Conservation (phyloP, 2,113 vertebrate genomes). For the Dipodomys ordii region DNA sequence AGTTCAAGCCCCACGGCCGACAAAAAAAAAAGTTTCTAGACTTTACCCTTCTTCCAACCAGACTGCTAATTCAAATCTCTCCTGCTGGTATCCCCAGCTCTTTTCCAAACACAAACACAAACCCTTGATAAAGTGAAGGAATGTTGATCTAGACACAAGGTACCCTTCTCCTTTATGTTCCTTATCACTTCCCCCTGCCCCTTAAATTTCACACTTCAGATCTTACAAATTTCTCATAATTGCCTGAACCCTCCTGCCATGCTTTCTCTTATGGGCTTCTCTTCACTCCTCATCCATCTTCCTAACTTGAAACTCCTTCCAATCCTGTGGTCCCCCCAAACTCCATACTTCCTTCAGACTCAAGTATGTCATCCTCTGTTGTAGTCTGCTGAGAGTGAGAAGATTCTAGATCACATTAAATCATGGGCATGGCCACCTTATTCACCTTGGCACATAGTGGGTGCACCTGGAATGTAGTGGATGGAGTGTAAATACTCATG, state of each 20-base stretch:
- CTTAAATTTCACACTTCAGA: not conserved
- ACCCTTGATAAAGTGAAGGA: not conserved
- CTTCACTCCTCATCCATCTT: not conserved
- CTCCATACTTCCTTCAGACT: not conserved
- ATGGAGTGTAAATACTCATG: not conserved
- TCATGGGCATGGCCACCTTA: rapidly evolving
- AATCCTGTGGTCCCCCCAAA: not conserved
- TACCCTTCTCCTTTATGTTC: too few relatives aligned
- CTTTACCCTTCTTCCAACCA: not conserved
- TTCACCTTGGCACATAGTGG: not conserved
- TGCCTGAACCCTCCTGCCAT: not conserved
- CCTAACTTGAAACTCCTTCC: not conserved
- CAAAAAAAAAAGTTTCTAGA: not conserved
- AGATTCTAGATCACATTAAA: rapidly evolving
- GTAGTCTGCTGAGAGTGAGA: not conserved
- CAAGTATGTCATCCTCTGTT: not conserved
- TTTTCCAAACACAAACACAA: not conserved
- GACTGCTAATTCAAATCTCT: not conserved
- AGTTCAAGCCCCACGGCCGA: too few relatives aligned
- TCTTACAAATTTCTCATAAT: not conserved
- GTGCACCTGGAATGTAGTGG: not conserved
- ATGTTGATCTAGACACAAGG: not conserved
- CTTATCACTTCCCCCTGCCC: not conserved
- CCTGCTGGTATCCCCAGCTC: not conserved
- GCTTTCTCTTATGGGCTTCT: not conserved